A percentile compares a stretch with the other conserved stretches of the same genome.
Evolutionary conservation across 1,140 invertebrate genomes (phyloP).

Genomic region (Cataglyphis hispanica): DNA sequence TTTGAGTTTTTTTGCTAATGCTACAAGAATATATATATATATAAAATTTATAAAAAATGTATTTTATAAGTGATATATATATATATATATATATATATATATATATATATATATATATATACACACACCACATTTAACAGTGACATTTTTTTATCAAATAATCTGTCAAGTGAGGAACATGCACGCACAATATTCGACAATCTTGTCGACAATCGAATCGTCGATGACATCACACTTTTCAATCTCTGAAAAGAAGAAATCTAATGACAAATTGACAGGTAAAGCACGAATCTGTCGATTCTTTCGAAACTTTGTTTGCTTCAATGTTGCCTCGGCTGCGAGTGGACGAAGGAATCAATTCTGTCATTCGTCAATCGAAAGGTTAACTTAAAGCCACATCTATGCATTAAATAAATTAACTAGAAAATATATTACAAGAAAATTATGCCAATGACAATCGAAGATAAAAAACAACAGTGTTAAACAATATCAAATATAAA

Average conservation of each 20-base stretch:
- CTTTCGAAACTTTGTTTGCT: slow-evolving; percentile 31
- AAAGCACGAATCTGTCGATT: slow-evolving; percentile 25
- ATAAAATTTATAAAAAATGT: no score
- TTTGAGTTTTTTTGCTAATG: neutral
- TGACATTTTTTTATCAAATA: neutral
- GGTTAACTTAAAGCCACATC: slow-evolving; percentile 8
- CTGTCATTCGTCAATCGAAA: slow-evolving; percentile 10
- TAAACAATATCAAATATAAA: neutral
- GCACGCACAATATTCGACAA: neutral
- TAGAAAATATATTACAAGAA: slow-evolving; percentile 33
- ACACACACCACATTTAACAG: neutral
- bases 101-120: no score
- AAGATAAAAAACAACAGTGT: neutral
- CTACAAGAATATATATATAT: no score
- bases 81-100: no score
- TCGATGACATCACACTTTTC: slow-evolving; percentile 14
- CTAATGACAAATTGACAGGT: slow-evolving; percentile 21
- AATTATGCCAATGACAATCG: slow-evolving; percentile 7
- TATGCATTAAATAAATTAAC: neutral
- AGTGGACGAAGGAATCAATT: slow-evolving; percentile 36
- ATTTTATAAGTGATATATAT: neutral
- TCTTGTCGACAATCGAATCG: neutral
- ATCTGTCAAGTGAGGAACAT: neutral
- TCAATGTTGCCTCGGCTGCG: neutral
- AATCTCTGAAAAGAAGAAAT: slow-evolving; percentile 8